These are phyloP conservation scores for Clarias macrocephalus DNA, from an alignment of 2,113 vertebrate genomes.

Conservation along the genomic window DNA sequence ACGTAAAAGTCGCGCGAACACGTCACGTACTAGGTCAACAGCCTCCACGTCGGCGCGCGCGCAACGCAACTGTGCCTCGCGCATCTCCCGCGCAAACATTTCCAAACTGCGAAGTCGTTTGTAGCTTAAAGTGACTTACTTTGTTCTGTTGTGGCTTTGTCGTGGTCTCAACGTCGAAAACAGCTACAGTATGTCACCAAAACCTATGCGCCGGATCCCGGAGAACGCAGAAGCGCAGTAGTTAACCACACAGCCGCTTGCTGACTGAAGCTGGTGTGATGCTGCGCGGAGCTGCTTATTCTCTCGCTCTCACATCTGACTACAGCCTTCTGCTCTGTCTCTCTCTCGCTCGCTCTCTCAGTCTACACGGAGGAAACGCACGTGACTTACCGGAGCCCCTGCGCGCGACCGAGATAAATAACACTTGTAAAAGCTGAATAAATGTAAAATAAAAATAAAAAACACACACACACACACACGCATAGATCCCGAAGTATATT, in stretches of 20 bases:
- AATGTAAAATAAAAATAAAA: no score
- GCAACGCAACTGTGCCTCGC: background rate
- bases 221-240: background rate
- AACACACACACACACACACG: no score
- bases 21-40: background rate
- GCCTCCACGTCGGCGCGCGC: background rate
- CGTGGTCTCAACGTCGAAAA: background rate
- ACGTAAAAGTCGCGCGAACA: background rate
- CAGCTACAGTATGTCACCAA: no score
- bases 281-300: background rate
- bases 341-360: background rate
- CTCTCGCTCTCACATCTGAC: background rate
- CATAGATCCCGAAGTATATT: background rate
- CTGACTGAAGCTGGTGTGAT: background rate
- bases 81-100: background rate
- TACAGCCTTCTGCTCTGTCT: background rate
- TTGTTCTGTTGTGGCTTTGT: background rate
- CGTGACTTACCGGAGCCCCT: constrained; percentile 17
- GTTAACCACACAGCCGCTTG: no score
- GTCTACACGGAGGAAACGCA: background rate
- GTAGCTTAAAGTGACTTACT: constrained; percentile 22
- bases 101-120: background rate
- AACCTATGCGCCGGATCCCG: background rate
- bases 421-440: background rate
- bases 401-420: background rate